Evolutionary conservation across 2,888 invertebrate genomes (phyloP).

Genomic region (Trichogramma evanescens): DNA sequence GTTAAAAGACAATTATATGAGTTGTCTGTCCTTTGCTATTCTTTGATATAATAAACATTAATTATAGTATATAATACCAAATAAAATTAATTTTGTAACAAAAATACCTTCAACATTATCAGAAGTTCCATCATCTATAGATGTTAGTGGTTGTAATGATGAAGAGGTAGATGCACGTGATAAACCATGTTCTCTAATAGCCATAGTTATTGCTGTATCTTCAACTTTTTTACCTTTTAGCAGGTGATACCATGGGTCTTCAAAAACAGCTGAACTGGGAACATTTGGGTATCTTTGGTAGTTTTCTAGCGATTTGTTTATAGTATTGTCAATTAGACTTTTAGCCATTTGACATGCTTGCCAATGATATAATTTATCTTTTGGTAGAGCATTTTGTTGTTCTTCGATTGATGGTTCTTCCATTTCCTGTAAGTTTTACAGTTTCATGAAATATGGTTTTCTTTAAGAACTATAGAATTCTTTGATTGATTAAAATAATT

Average conservation of each 20-base stretch:
- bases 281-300: constrained; percentile 50
- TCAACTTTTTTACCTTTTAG: constrained; percentile 56
- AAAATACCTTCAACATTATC: constrained; percentile 16
- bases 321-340: constrained; percentile 63
- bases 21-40: neutral
- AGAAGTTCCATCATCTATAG: constrained; percentile 23
- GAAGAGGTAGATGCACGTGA: constrained; percentile 30
- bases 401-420: constrained; percentile 19
- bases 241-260: constrained; percentile 38
- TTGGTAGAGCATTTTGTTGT: constrained; percentile 32
- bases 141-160: constrained; percentile 17
- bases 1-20: neutral
- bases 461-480: too few species aligned
- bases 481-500: neutral
- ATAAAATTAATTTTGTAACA: neutral
- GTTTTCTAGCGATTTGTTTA: constrained; percentile 63
- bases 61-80: neutral
- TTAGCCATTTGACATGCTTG: constrained; percentile 62
- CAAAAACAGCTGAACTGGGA: constrained; percentile 41
- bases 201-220: constrained; percentile 68
- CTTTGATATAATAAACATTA: neutral
- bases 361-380: constrained; percentile 51
- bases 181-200: constrained; percentile 65
- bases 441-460: too few species aligned
- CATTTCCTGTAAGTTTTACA: too few species aligned